Evolutionary conservation across 2,113 vertebrate genomes (phyloP), one percentile per base, ranked within the genome.

Genomic region (Anas platyrhynchos): DNA sequence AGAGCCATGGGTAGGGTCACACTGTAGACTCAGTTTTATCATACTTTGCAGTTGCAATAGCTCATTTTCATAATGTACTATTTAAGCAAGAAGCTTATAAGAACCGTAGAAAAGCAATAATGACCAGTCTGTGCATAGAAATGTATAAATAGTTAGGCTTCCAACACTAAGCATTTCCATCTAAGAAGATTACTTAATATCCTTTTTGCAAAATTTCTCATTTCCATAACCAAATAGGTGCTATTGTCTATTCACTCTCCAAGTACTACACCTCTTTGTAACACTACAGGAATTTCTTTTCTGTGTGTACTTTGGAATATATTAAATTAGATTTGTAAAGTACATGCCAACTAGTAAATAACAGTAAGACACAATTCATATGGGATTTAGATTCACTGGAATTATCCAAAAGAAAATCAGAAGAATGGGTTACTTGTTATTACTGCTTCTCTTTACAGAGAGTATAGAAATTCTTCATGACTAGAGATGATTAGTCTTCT

Each of bases 61-160:
- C 93, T 97, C 95, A 95, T 98, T 97, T 98, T 97, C 74, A 97
- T 95, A 96, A 91, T 95, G 90, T 91, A 86, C 83, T 94, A 96
- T 97, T 98, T 97, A 96, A 96, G 94, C 96, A 96, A 90, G 94
- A 74, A 95, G 82, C 77, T 97, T 97, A 95, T 78, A 91, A 96
- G 90, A 97, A 87, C 73, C 16, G 22, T 66, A 80, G 93, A 97
- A 93, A 56, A 95, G 89, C 97, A 95, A 97, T 97, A 97, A 97
- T 89, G 90, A 97, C 84, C 86, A 91, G 80, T 91, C 61, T 88
- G 41, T 77, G 86, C 92, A 95, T 88, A 63, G 88, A 96, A 97
- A 96, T 93, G 80, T 91, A 86, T 94, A 96, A 79, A 91, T 88
- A 97, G 91, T 98, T 96, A 67, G 69, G 83, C 58, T 91, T 93